Evolutionary conservation across 2,888 invertebrate species (phyloP).

Genomic region (Branchinecta sandiegonensis): DNA sequence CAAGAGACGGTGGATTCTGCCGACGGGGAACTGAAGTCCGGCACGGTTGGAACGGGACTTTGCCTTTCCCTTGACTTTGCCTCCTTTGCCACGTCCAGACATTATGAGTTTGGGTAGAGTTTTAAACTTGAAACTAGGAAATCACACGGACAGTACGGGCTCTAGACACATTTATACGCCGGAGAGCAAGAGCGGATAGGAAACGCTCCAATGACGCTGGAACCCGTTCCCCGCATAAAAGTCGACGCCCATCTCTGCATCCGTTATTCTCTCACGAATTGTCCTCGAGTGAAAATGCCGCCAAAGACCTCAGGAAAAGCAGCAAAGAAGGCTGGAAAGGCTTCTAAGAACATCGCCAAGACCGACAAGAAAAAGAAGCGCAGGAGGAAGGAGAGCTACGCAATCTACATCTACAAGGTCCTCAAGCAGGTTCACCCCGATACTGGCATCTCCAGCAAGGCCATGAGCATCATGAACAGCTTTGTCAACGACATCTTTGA

Average conservation of each 20-base stretch:
- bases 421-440: conserved; percentile 47
- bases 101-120: conserved; percentile 34
- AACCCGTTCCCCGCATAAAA: too few species aligned
- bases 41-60: conserved; percentile 37
- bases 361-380: conserved; percentile 36
- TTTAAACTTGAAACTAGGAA: conserved; percentile 19
- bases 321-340: conserved; percentile 35
- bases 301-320: conserved; percentile 30
- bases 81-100: conserved; percentile 37
- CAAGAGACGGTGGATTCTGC: conserved; percentile 31
- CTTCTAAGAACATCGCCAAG: conserved; percentile 43
- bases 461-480: conserved; percentile 58
- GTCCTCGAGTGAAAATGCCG: conserved; percentile 36
- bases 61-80: conserved; percentile 37
- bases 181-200: too few species aligned
- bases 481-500: conserved; percentile 61
- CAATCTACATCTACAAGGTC: conserved; percentile 29
- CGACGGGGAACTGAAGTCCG: conserved; percentile 32
- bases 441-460: conserved; percentile 50
- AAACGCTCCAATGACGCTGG: too few species aligned
- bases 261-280: too few species aligned
- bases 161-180: too few species aligned
- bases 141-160: too few species aligned
- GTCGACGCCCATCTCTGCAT: too few species aligned
- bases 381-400: too few species aligned